phyloP scores from a whole-genome alignment of 2,113 vertebrate genomes.

The Oophaga pumilio region DNA sequence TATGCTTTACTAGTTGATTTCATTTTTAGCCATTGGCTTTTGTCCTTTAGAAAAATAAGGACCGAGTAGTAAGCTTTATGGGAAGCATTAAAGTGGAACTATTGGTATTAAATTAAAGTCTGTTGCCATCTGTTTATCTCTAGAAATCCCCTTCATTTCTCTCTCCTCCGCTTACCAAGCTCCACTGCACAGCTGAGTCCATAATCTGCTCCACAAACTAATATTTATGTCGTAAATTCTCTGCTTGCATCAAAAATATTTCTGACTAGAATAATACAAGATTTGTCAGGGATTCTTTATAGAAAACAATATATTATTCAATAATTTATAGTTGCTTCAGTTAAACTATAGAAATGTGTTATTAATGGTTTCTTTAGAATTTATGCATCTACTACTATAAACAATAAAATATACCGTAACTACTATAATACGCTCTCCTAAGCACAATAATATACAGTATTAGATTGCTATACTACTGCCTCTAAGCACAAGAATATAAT shows the following conservation, averaged over 20 bases:
- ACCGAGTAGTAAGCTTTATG: neutral
- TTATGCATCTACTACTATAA: too few species aligned
- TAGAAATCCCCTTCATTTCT: slow-evolving; percentile 12
- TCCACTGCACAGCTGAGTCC: neutral
- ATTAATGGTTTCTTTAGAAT: too few species aligned
- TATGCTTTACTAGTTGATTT: neutral
- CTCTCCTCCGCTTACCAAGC: neutral
- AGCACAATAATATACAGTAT: too few species aligned
- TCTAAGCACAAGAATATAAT: too few species aligned
- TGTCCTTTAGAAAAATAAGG: slow-evolving; percentile 9
- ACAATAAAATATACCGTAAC: too few species aligned
- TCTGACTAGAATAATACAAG: neutral
- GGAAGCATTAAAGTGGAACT: neutral
- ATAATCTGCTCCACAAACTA: neutral
- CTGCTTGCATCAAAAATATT: neutral
- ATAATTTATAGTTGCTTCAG: too few species aligned
- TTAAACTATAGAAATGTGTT: too few species aligned
- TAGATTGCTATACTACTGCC: too few species aligned
- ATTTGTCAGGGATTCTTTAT: neutral
- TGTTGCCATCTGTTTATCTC: slow-evolving; percentile 33
- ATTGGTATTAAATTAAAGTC: slow-evolving; percentile 15
- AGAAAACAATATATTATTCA: too few species aligned
- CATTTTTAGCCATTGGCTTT: neutral
- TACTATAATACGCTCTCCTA: too few species aligned
- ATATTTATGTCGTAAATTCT: neutral